phyloP scores from a whole-genome alignment of 1,140 invertebrate species.

The Papilio machaon region DNA sequence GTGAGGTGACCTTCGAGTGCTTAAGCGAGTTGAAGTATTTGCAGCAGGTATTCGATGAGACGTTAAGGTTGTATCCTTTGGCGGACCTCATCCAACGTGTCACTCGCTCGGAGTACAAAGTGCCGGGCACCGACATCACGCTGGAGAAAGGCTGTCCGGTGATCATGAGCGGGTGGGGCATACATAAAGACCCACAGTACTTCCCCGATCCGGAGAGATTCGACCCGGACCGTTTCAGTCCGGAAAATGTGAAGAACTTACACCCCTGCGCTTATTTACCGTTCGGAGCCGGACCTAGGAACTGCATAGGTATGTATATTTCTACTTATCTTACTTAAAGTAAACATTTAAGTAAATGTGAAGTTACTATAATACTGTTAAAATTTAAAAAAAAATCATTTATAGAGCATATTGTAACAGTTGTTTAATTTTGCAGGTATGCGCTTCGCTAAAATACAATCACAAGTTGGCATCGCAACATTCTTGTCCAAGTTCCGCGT shows the following conservation, averaged over 20 bases:
- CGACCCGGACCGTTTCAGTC: constrained; percentile 80
- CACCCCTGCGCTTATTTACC: constrained; percentile 57
- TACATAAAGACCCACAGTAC: constrained; percentile 53
- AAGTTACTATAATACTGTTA: no score
- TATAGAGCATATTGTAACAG: no score
- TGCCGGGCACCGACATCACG: constrained; percentile 75
- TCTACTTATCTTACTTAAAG: not conserved
- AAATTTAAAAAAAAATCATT: no score
- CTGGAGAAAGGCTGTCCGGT: constrained; percentile 73
- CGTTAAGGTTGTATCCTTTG: constrained; percentile 83
- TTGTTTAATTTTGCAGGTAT: no score
- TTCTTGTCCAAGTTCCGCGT: constrained; percentile 39
- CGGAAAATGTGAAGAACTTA: constrained; percentile 67
- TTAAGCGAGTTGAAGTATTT: constrained; percentile 74
- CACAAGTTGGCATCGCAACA: constrained; percentile 24
- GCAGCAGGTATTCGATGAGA: constrained; percentile 61
- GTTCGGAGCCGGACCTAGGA: constrained; percentile 78
- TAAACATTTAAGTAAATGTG: not conserved
- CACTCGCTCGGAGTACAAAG: constrained; percentile 69
- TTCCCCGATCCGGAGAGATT: constrained; percentile 40
- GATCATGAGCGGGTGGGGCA: constrained; percentile 43
- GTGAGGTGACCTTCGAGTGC: constrained; percentile 64
- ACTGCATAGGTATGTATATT: constrained; percentile 78
- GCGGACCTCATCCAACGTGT: constrained; percentile 67
- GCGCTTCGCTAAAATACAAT: no score